Conservation (phyloP, 23 tunicate genomes). For the Styela plicata region DNA sequence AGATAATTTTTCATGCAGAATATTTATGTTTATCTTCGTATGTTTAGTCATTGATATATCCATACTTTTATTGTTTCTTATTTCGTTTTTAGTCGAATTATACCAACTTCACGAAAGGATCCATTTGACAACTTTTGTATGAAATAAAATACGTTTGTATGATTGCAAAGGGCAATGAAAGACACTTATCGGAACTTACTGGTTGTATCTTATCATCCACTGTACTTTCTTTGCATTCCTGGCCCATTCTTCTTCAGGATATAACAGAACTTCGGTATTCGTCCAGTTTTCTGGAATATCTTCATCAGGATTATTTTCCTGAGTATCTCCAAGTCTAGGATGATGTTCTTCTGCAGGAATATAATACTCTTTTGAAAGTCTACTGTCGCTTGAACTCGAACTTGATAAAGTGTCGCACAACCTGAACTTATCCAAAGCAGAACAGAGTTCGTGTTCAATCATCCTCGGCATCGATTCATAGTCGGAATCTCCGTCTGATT, state of each 20-base stretch:
- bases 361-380: neutral
- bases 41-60: no score
- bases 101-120: no score
- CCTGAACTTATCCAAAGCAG: conserved; percentile 7
- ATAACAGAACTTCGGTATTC: conserved; percentile 31
- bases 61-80: no score
- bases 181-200: conserved; percentile 41
- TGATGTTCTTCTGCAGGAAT: neutral
- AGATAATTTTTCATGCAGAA: no score
- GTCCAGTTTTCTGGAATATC: neutral
- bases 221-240: conserved; percentile 48
- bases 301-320: neutral
- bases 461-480: conserved; percentile 19
- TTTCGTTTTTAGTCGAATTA: no score
- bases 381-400: neutral
- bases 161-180: no score
- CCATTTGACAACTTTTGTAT: no score
- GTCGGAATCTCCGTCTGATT: conserved; percentile 13
- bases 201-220: conserved; percentile 53
- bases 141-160: no score
- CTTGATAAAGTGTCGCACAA: conserved; percentile 16
- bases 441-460: conserved; percentile 1
- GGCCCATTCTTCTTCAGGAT: conserved; percentile 72
- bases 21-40: no score
- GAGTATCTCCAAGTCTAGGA: neutral